These are phyloP conservation scores for Hippopotamyrus pictus DNA, from an alignment of 2,797 vertebrate species.

Conservation along the genomic window DNA sequence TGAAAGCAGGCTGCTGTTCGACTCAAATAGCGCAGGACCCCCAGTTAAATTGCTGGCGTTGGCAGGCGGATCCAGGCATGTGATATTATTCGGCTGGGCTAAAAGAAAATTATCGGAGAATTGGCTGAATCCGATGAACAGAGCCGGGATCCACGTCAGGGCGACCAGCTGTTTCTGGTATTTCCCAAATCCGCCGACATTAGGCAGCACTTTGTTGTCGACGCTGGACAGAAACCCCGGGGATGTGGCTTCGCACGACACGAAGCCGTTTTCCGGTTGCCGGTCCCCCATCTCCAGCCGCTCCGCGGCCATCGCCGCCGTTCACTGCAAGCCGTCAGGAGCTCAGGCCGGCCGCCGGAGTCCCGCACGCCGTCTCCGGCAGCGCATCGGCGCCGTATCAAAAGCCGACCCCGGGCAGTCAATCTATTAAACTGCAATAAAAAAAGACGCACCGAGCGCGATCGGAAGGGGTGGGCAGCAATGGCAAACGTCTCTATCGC, in stretches of 20 bases:
- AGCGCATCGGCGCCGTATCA: background rate
- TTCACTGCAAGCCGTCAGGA: background rate
- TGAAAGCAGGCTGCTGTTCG: conserved; percentile 34
- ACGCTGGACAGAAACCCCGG: conserved; percentile 71
- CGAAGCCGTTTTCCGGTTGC: conserved; percentile 65
- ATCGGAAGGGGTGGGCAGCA: background rate
- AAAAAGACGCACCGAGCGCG: background rate
- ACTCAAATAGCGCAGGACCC: conserved; percentile 24
- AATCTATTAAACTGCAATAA: background rate
- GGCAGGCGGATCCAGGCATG: conserved; percentile 59
- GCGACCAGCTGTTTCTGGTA: conserved; percentile 85
- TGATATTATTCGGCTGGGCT: conserved; percentile 77
- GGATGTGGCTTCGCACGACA: conserved; percentile 55
- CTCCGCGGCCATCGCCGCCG: conserved; percentile 61
- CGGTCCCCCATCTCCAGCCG: conserved; percentile 58
- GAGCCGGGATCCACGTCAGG: conserved; percentile 90
- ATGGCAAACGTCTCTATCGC: background rate
- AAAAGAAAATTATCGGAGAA: conserved; percentile 89
- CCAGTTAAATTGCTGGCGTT: conserved; percentile 44
- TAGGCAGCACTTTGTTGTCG: conserved; percentile 77
- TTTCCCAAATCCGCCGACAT: conserved; percentile 81
- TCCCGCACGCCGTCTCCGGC: conserved; percentile 10
- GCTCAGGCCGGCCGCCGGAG: background rate
- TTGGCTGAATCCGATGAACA: conserved; percentile 92
- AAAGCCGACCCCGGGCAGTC: background rate